Percentiles rank a stretch among this genome's conserved stretches.
Conservation (phyloP, 2,113 vertebrate genomes). For the Clarias gariepinus region DNA sequence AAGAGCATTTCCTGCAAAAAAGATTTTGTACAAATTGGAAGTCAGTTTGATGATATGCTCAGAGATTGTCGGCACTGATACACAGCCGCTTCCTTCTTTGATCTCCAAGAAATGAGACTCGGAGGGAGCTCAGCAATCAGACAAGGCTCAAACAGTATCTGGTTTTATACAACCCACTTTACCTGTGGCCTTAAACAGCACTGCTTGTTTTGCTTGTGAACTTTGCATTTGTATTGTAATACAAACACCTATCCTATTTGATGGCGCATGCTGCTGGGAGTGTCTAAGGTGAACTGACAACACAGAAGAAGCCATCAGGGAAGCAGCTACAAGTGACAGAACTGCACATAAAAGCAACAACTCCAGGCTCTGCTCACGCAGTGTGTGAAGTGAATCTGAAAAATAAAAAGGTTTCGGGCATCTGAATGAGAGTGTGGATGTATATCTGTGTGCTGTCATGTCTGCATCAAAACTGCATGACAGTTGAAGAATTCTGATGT, state of each 20-base stretch:
- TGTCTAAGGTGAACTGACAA: constrained; percentile 27
- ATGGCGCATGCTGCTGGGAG: constrained; percentile 21
- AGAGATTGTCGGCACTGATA: constrained; percentile 40
- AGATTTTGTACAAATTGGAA: constrained; percentile 39
- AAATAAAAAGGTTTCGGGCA: neutral
- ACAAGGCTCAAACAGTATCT: constrained; percentile 30
- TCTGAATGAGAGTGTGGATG: constrained; percentile 1
- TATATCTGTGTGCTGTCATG: constrained; percentile 37
- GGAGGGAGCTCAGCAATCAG: constrained; percentile 40
- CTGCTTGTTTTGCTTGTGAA: constrained; percentile 40
- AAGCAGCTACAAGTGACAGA: constrained; percentile 41
- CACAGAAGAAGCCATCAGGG: constrained; percentile 33
- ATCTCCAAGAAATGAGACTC: constrained; percentile 28
- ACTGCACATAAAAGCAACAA: constrained; percentile 42
- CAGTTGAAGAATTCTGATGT: constrained; percentile 44
- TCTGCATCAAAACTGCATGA: constrained; percentile 32
- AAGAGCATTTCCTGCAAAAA: constrained; percentile 18
- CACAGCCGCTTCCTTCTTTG: constrained; percentile 22
- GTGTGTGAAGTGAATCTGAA: constrained; percentile 32
- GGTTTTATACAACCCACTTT: constrained; percentile 28
- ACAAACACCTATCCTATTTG: constrained; percentile 46
- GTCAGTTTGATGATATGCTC: constrained; percentile 38
- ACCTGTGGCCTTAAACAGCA: constrained; percentile 18
- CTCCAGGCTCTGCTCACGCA: constrained; percentile 25
- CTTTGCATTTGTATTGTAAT: constrained; percentile 33